Evolutionary conservation across 2,888 invertebrate species (phyloP), one percentile per base, ranked within the genome.

Genomic region (Drosophila dives): DNA sequence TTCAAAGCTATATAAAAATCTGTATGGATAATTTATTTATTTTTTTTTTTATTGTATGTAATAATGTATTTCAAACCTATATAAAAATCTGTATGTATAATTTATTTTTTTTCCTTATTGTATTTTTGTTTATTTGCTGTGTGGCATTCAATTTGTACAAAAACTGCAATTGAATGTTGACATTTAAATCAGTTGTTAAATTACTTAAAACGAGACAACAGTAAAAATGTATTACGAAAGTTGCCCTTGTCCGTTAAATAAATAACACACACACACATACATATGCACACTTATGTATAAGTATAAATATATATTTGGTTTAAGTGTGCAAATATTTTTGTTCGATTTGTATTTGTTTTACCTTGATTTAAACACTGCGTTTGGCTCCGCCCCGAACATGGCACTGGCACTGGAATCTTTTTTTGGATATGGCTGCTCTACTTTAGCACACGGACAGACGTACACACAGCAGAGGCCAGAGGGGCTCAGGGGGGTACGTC

Each of bases 291-390:
- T 38, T 20, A 15, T 49, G 29, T 34, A 40, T 45, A 45, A 1
- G 45, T 49, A 23, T 54, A 17, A 53, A 38, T 49, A 49, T 69
- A 48, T 64, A 45, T 45, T 45, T 45, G 23, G 45, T 45, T 45
- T 23, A 45, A 66, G 64, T 72, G 86, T 63, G 79, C 77, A 90
- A 88, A 88, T 88, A 88, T 90, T 90, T 89, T 83, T 63, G 77
- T 83, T 88, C 81, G 91, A 77, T 88, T 88, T 85, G 75, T 85
- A 83, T 90, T 89, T 88, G 78, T 84, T 83, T 83, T 87, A 82
- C 80, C 78, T 89, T 90, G 91, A 90, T 90, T 90, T 86, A 77
- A 84, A 69, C 82, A 82, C 48, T 64, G 73, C 64, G 20, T 33
- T 33, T 81, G 77, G 75, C 88, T 85, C 91, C 89, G 90, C 89